Conservation (phyloP, 2,888 invertebrate genomes). For the Galerucella nymphaeae region DNA sequence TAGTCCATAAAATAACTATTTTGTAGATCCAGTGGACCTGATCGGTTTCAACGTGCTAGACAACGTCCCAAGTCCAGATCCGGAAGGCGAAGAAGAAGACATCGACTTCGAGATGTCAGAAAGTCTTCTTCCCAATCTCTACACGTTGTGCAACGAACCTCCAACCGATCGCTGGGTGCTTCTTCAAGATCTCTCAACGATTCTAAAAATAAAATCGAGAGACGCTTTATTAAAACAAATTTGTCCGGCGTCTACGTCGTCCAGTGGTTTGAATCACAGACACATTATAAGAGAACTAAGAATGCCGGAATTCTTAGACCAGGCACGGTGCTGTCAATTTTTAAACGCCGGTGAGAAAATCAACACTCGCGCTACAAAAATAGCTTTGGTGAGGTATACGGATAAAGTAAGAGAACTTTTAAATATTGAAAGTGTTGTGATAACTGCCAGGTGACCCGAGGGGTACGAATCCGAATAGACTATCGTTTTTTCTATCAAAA, state of each 20-base stretch:
- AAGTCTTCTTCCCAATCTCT: slow-evolving; percentile 82
- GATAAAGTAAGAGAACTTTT: slow-evolving; percentile 84
- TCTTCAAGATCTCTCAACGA: slow-evolving; percentile 80
- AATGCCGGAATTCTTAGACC: slow-evolving; percentile 83
- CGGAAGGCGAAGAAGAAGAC: slow-evolving; percentile 68
- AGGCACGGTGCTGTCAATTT: slow-evolving; percentile 83
- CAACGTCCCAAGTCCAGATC: slow-evolving; percentile 68
- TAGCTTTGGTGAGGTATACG: slow-evolving; percentile 85
- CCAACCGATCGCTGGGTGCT: slow-evolving; percentile 83
- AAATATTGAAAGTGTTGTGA: slow-evolving; percentile 81
- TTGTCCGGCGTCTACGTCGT: slow-evolving; percentile 69
- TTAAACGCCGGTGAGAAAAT: slow-evolving; percentile 82
- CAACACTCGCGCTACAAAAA: slow-evolving; percentile 83
- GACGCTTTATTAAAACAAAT: slow-evolving; percentile 83
- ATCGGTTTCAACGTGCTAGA: slow-evolving; percentile 73
- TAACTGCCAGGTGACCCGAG: slow-evolving; percentile 69
- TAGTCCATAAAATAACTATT: slow-evolving; percentile 23
- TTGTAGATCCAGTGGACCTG: slow-evolving; percentile 65
- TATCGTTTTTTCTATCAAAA: slow-evolving; percentile 21
- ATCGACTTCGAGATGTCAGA: slow-evolving; percentile 87
- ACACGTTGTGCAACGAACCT: slow-evolving; percentile 74
- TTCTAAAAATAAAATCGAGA: slow-evolving; percentile 83
- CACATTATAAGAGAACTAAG: slow-evolving; percentile 75
- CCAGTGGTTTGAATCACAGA: slow-evolving; percentile 58
- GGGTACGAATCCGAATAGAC: slow-evolving; percentile 15